Conservation (phyloP, 1,140 invertebrate genomes). For the Elymnias hypermnestra region DNA sequence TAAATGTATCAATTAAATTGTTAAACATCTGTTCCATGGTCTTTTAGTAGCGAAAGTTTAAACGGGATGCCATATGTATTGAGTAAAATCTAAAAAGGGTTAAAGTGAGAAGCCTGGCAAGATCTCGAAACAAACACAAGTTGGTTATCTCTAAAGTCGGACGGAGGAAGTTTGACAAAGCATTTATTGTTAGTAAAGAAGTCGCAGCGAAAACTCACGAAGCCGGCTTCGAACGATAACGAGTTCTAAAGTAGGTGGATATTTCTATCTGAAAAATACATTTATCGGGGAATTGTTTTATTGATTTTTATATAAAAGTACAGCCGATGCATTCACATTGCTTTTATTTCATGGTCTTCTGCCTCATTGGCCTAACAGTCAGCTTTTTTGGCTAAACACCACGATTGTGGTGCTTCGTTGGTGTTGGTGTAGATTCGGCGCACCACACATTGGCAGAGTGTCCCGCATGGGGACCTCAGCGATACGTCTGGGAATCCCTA, state of each 20-base stretch:
- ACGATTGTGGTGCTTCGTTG: too few relatives aligned
- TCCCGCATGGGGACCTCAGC: too few relatives aligned
- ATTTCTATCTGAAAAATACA: slow-evolving; percentile 22
- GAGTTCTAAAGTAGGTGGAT: slow-evolving; percentile 45
- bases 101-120: slow-evolving; percentile 31
- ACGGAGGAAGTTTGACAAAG: slow-evolving; percentile 60
- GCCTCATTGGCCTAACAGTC: too few relatives aligned
- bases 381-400: too few relatives aligned
- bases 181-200: slow-evolving; percentile 63
- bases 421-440: too few relatives aligned
- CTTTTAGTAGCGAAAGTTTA: not conserved
- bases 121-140: slow-evolving; percentile 52
- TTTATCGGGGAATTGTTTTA: slow-evolving; percentile 3
- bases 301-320: too few relatives aligned
- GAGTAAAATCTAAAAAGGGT: slow-evolving; percentile 27
- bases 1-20: too few relatives aligned
- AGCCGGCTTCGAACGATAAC: slow-evolving; percentile 46
- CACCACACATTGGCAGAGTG: too few relatives aligned
- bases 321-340: too few relatives aligned
- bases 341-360: too few relatives aligned
- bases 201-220: slow-evolving; percentile 34
- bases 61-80: slow-evolving; percentile 5
- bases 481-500: too few relatives aligned
- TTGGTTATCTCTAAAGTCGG: slow-evolving; percentile 50
- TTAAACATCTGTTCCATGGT: too few relatives aligned